Conservation (phyloP, 2,113 vertebrate genomes). For the Entomyzon cyanotis region DNA sequence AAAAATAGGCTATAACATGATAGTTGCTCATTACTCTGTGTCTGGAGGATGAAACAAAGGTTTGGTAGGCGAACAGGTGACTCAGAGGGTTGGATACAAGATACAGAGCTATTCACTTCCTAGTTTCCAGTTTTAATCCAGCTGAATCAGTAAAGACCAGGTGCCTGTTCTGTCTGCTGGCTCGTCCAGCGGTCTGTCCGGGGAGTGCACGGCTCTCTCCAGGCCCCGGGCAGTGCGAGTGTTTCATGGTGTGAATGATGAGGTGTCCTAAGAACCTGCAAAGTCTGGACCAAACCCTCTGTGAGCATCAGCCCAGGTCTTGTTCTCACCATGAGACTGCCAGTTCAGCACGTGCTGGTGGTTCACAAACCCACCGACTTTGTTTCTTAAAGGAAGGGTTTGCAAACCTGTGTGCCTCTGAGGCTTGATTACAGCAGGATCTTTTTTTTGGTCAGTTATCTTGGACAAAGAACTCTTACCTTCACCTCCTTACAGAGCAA, state of each 20-base stretch:
- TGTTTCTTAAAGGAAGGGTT: not conserved
- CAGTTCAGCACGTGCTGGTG: not conserved
- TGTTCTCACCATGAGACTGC: not conserved
- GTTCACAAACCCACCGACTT: not conserved
- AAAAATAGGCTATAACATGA: not conserved
- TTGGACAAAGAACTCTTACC: not conserved
- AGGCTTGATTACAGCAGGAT: not conserved
- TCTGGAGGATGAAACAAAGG: conserved; percentile 29
- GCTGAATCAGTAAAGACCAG: not conserved
- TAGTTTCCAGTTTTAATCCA: conserved; percentile 6
- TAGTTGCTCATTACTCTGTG: not conserved
- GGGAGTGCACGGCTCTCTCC: not conserved
- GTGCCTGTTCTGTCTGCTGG: not conserved
- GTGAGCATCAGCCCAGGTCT: not conserved
- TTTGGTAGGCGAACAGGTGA: conserved; percentile 21
- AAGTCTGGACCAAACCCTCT: not conserved
- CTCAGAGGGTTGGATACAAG: conserved; percentile 37
- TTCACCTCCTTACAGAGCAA: not conserved
- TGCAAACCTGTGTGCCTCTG: not conserved
- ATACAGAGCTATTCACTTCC: not conserved
- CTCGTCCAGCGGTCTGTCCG: not conserved
- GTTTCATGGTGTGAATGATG: not conserved
- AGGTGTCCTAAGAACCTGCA: not conserved
- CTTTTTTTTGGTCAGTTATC: not conserved
- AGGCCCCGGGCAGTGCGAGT: not conserved